A percentile compares a stretch with the other conserved stretches of the same genome.
Evolutionary conservation across 2,888 invertebrate species (phyloP).

Genomic region (Aplocera efformata): DNA sequence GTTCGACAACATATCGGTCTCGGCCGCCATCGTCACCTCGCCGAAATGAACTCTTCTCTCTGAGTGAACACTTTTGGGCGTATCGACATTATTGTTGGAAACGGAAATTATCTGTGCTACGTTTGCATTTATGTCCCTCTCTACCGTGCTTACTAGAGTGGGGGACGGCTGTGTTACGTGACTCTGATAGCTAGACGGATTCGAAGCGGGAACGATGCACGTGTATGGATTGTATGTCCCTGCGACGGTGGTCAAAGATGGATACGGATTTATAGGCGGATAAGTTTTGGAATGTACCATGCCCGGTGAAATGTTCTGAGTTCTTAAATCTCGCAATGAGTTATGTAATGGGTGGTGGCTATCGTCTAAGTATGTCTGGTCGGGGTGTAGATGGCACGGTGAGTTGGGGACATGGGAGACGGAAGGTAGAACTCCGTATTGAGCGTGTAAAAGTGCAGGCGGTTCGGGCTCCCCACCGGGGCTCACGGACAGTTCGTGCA

Average conservation of each 20-base stretch:
- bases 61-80: constrained; percentile 63
- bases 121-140: constrained; percentile 64
- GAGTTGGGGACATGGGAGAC: constrained; percentile 73
- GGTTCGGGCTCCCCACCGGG: constrained; percentile 58
- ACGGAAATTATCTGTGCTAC: constrained; percentile 49
- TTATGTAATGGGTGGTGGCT: constrained; percentile 45
- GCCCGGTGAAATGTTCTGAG: constrained; percentile 49
- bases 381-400: constrained; percentile 70
- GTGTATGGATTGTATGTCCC: constrained; percentile 74
- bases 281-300: constrained; percentile 72
- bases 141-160: constrained; percentile 50
- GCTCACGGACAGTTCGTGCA: constrained; percentile 58
- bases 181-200: constrained; percentile 42
- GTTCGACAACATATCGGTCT: constrained; percentile 60
- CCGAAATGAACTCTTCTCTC: constrained; percentile 77
- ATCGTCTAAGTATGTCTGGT: constrained; percentile 52
- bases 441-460: constrained; percentile 69
- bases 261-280: constrained; percentile 70
- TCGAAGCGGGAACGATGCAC: constrained; percentile 55
- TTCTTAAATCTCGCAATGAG: constrained; percentile 60
- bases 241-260: constrained; percentile 71
- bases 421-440: constrained; percentile 65
- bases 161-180: constrained; percentile 47
- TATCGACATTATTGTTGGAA: constrained; percentile 47
- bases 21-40: constrained; percentile 66